Percentiles rank a stretch among this genome's conserved stretches.
phyloP scores from a whole-genome alignment of 2,888 invertebrate genomes.

The Leptopilina drosophilae region DNA sequence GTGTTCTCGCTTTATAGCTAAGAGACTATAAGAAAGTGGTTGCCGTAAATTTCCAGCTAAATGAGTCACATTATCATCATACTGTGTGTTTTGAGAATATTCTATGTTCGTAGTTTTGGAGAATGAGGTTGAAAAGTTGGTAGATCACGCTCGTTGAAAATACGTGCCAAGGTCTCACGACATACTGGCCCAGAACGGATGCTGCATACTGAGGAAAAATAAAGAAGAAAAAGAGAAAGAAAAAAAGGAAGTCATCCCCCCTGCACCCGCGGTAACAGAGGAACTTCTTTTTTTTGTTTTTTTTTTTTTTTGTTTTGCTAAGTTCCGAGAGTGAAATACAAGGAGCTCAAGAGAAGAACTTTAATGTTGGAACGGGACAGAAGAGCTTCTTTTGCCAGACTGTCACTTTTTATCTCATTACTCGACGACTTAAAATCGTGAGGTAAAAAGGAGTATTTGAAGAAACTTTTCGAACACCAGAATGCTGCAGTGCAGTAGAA shows the following conservation, averaged over 20 bases:
- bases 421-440: conserved; percentile 19
- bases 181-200: conserved; percentile 30
- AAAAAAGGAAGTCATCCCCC: conserved; percentile 13
- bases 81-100: not conserved
- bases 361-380: conserved; percentile 21
- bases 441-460: conserved; percentile 12
- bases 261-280: not conserved
- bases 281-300: not conserved
- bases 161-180: conserved; percentile 36
- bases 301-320: not conserved
- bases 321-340: conserved; percentile 5
- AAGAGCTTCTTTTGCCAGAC: conserved; percentile 2
- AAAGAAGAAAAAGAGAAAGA: too few species aligned
- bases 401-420: conserved; percentile 39
- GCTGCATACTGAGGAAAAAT: not conserved
- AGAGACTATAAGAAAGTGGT: not conserved
- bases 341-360: conserved; percentile 20
- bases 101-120: not conserved
- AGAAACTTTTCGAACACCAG: conserved; percentile 11
- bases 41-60: conserved; percentile 5
- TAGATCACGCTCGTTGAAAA: conserved; percentile 25
- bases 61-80: conserved; percentile 11
- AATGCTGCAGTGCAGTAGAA: conserved; percentile 33
- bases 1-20: not conserved
- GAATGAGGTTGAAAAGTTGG: conserved; percentile 16